phyloP scores from a whole-genome alignment of 1,140 invertebrate genomes.

The Trinorchestia longiramus region DNA sequence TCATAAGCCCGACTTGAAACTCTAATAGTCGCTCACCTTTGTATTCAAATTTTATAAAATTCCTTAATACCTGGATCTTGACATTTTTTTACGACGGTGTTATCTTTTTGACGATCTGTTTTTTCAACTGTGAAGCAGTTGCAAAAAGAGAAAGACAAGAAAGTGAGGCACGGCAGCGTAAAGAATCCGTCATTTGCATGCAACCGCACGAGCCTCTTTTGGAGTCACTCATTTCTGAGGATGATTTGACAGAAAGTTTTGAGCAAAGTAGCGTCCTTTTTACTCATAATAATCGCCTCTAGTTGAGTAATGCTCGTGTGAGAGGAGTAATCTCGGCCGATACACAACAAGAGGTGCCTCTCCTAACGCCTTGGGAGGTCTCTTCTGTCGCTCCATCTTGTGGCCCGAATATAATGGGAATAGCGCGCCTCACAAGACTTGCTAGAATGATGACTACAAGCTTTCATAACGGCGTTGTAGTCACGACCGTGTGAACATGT shows the following conservation, averaged over 20 bases:
- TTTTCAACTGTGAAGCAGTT: background rate
- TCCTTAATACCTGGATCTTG: background rate
- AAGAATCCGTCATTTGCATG: constrained; percentile 16
- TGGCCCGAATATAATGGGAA: background rate
- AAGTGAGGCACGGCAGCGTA: background rate
- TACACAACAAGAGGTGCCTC: background rate
- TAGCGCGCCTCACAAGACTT: background rate
- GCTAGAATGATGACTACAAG: constrained; percentile 31
- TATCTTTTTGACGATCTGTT: background rate
- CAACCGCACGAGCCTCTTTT: constrained; percentile 4
- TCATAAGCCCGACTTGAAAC: background rate
- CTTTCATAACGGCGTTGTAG: constrained; percentile 20
- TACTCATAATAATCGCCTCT: constrained; percentile 36
- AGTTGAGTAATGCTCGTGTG: constrained; percentile 46
- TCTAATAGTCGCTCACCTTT: background rate
- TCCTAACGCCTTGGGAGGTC: constrained; percentile 34
- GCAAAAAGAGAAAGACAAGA: background rate
- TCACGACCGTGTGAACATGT: constrained; percentile 44
- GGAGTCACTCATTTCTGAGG: constrained; percentile 44
- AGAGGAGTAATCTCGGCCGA: constrained; percentile 13
- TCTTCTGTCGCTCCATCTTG: constrained; percentile 11
- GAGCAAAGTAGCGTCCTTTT: constrained; percentile 15
- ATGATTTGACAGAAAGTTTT: constrained; percentile 53
- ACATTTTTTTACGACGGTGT: background rate
- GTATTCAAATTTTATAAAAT: background rate